These are phyloP conservation scores for Pherbina coryleti DNA, from an alignment of 2,888 invertebrate species.

Conservation along the genomic window DNA sequence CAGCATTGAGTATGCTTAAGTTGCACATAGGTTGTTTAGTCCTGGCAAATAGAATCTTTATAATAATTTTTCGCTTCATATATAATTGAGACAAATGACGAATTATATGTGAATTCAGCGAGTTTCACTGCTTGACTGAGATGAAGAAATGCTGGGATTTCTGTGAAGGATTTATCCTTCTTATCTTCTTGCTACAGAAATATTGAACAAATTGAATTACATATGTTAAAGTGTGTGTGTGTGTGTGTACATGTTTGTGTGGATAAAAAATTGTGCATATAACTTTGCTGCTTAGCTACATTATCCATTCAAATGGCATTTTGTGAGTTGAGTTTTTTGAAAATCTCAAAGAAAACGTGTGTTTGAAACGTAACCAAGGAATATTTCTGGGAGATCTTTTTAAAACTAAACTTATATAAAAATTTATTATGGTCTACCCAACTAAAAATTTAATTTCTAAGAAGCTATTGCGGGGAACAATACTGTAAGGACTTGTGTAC, in stretches of 20 bases:
- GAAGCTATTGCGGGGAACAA: no score
- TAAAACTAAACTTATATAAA: no score
- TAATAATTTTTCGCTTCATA: slow-evolving; percentile 61
- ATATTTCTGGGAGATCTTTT: no score
- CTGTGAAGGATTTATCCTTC: not conserved
- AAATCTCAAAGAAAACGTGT: no score
- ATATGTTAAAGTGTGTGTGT: not conserved
- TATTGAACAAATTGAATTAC: not conserved
- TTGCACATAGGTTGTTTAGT: not conserved
- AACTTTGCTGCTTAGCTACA: not conserved
- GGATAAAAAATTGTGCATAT: not conserved
- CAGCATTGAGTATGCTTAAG: not conserved
- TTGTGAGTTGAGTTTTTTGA: not conserved
- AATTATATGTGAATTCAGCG: slow-evolving; percentile 62
- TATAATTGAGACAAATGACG: slow-evolving; percentile 60
- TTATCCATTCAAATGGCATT: not conserved
- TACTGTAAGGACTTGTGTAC: no score
- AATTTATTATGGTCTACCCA: no score
- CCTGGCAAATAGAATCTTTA: slow-evolving; percentile 11
- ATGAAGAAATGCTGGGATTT: no score
- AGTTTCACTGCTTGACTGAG: slow-evolving; percentile 43
- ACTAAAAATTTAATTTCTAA: no score
- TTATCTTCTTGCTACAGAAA: not conserved
- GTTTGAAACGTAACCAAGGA: no score
- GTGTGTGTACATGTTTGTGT: no score